Percentiles rank a stretch among this genome's conserved stretches.
Evolutionary conservation across 2,113 vertebrate genomes (phyloP).

Genomic region (Hyla sarda): DNA sequence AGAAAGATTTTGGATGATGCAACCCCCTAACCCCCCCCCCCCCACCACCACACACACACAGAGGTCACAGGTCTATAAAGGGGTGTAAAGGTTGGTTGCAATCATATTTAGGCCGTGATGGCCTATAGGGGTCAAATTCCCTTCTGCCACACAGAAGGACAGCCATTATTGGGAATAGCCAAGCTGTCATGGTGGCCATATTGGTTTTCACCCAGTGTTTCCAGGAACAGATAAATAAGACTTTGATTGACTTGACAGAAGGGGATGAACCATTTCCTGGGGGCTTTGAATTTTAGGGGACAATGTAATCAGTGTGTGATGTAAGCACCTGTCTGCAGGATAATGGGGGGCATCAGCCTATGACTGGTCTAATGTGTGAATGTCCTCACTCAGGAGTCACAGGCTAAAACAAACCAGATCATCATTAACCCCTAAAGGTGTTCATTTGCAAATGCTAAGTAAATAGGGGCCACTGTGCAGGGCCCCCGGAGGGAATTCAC

Average conservation of each 20-base stretch:
- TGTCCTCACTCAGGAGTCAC: conserved; percentile 18
- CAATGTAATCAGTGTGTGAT: background rate
- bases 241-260: background rate
- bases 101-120: too few species aligned
- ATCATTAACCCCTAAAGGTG: conserved; percentile 39
- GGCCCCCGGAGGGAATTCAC: conserved; percentile 19
- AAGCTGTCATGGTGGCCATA: background rate
- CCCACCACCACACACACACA: too few species aligned
- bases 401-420: conserved; percentile 52
- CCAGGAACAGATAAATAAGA: too few species aligned
- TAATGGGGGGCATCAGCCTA: background rate
- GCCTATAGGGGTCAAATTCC: too few species aligned
- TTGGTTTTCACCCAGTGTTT: background rate
- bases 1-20: too few species aligned
- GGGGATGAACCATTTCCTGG: background rate
- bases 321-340: conserved; percentile 10
- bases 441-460: conserved; percentile 58
- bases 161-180: too few species aligned
- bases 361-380: conserved; percentile 33
- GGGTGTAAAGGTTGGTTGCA: too few species aligned
- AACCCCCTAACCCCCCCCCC: too few species aligned
- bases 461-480: conserved; percentile 50
- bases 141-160: too few species aligned
- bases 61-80: too few species aligned
- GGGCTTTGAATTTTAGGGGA: background rate